Evolutionary conservation across 2,797 vertebrate genomes (phyloP), one percentile per base, ranked within the genome.

Genomic region (Danio tinwini): DNA sequence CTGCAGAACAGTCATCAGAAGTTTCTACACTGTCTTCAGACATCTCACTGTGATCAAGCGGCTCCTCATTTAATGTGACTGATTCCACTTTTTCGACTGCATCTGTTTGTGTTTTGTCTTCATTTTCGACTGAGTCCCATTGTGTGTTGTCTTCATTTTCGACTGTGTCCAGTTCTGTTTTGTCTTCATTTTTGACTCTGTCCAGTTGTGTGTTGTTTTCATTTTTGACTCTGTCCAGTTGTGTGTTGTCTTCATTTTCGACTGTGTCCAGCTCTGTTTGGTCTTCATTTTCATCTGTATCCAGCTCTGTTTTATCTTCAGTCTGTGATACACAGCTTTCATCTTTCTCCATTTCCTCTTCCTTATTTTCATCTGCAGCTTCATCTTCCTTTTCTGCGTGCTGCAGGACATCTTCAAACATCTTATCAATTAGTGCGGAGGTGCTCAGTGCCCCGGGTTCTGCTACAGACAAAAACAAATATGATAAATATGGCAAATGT

Each of bases 361-460:
- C 49, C 8, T 53, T 59, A 63, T 63, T 74, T 37, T 5, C 45
- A 2, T 78, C 16, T n/a, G 71, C 73, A 10, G 19, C 71, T 12
- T 86, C 84, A 21, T 89, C 88, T 6, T 91, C 83, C 49, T 56
- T 81, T 3, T 75, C 90, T 4, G 91, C 91, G 0, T 86, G 91
- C 58, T 94, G 90, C 82, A 95, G 82, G 50, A 94, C 93, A 10
- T 93, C 94, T 29, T 91, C 90, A 29, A 95, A 95, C 91, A 95
- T 92, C 81, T 90, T 88, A 80, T 95, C 93, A 1, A 94, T 94
- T 3, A 92, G 81, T 29, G 91, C 91, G 7, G 92, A 90, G 0
- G 91, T 93, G 88, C 90, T 92, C 77, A 92, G 87, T 55, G 85
- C 17, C 6, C 88, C 90, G 16, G 69, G 37, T 44, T 91, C 91